A percentile compares a stretch with the other conserved stretches of the same genome.
Evolutionary conservation across 2,797 vertebrate species (phyloP).

Genomic region (Selene dorsalis): DNA sequence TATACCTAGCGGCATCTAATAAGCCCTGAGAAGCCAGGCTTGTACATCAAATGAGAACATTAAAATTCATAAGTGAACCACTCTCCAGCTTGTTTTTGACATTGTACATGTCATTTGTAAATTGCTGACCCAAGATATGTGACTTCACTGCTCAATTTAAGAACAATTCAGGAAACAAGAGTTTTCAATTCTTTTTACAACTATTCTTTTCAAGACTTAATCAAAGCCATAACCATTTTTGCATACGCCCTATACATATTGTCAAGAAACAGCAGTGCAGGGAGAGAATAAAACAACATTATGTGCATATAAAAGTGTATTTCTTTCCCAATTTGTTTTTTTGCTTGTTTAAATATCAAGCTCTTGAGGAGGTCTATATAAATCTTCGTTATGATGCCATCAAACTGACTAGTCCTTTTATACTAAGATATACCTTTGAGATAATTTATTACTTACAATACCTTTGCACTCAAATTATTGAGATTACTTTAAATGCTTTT

Average conservation of each 20-base stretch:
- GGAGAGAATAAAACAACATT: conserved; percentile 2
- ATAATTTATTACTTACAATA: neutral
- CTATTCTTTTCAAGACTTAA: neutral
- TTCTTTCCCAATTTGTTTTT: neutral
- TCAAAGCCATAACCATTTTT: neutral
- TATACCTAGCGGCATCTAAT: conserved; percentile 1
- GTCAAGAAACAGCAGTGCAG: neutral
- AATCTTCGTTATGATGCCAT: conserved; percentile 6
- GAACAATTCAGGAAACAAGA: neutral
- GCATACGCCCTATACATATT: neutral
- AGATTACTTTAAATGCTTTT: conserved; percentile 22
- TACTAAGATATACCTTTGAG: conserved; percentile 2
- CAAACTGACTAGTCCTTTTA: conserved; percentile 6
- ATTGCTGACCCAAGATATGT: neutral
- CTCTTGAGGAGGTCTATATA: neutral
- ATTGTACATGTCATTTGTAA: neutral
- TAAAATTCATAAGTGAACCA: conserved; percentile 2
- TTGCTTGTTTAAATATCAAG: neutral
- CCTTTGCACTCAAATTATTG: conserved; percentile 16
- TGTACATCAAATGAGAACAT: conserved; percentile 19
- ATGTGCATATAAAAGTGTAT: neutral
- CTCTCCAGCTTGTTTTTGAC: conserved; percentile 6
- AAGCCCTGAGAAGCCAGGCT: neutral
- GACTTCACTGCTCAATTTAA: neutral
- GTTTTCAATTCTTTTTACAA: neutral